These are phyloP conservation scores for Saxicola maurus DNA, from an alignment of 2,797 vertebrate genomes.

Conservation along the genomic window DNA sequence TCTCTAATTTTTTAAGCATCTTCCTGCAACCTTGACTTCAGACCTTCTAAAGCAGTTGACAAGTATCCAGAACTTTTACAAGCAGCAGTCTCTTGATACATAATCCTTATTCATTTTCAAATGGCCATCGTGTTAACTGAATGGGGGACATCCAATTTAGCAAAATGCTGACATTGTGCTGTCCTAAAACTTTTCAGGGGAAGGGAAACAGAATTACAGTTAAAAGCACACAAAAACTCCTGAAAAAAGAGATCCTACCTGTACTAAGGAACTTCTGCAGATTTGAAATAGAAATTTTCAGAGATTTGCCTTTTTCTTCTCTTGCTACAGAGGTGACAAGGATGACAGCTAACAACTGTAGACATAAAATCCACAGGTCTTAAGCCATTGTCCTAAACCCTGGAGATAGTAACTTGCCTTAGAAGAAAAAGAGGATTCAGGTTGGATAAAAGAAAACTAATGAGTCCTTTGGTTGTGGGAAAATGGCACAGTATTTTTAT, in stretches of 20 bases:
- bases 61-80: background rate
- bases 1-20: background rate
- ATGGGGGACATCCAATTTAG: accelerated
- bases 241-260: background rate
- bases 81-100: background rate
- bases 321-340: background rate
- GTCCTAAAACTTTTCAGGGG: background rate
- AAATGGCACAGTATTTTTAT: background rate
- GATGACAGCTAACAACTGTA: background rate
- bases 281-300: background rate
- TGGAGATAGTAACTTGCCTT: background rate
- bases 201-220: background rate
- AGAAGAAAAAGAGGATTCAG: background rate
- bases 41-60: background rate
- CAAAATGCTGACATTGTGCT: background rate
- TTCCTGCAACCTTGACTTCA: background rate
- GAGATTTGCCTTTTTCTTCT: background rate
- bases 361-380: background rate
- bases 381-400: background rate
- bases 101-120: background rate
- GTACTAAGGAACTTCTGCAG: background rate
- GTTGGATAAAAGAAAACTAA: background rate
- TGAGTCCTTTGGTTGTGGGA: background rate
- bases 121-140: background rate
- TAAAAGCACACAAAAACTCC: background rate